Conservation (phyloP, 2,797 vertebrate genomes). For the Anas flavirostris region DNA sequence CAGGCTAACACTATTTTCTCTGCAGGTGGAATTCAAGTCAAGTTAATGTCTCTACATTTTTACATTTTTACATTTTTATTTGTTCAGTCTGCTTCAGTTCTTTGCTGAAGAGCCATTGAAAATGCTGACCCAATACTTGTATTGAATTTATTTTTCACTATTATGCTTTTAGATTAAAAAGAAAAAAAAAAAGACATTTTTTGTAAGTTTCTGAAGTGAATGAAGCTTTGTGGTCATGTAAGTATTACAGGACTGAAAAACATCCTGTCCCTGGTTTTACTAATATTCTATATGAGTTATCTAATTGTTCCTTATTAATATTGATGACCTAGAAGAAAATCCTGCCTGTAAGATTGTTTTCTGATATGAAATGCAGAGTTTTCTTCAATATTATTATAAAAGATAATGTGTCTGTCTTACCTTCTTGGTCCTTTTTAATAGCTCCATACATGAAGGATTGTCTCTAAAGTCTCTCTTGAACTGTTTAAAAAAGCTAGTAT, state of each 20-base stretch:
- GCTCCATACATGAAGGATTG: neutral
- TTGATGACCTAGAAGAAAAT: neutral
- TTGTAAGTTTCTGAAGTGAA: neutral
- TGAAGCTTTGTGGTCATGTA: neutral
- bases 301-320: neutral
- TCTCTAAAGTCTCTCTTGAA: neutral
- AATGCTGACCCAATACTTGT: neutral
- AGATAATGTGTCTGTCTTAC: neutral
- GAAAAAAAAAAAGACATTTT: neutral
- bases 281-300: neutral
- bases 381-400: neutral
- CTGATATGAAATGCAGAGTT: neutral
- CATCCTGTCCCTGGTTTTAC: neutral
- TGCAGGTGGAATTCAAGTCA: neutral
- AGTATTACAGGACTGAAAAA: neutral
- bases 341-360: neutral
- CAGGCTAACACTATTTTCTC: neutral
- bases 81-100: conserved; percentile 10
- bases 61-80: neutral
- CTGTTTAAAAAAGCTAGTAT: neutral
- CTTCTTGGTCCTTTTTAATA: neutral
- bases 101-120: neutral
- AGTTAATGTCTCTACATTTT: neutral
- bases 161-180: neutral
- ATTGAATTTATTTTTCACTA: neutral